A percentile compares a stretch with the other conserved stretches of the same genome.
phyloP scores from a whole-genome alignment of 2,888 invertebrate species.

The Elgonia sp. region DNA sequence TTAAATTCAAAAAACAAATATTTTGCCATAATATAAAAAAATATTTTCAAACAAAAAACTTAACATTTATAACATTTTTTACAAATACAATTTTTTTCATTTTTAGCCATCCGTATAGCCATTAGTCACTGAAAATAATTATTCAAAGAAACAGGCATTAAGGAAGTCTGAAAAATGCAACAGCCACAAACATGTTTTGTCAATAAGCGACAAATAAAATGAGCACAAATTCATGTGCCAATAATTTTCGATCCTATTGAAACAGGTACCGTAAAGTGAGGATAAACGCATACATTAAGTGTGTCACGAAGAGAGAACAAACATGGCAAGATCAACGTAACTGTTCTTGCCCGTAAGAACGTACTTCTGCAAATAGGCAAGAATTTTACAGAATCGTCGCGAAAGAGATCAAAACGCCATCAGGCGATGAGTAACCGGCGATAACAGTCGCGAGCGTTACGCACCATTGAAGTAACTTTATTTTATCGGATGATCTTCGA shows the following conservation, averaged over 20 bases:
- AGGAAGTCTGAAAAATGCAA: background rate
- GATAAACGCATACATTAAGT: slow-evolving; percentile 76
- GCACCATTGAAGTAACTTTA: slow-evolving; percentile 33
- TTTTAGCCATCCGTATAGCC: too few species aligned
- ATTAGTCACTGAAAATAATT: too few species aligned
- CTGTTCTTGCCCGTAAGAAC: slow-evolving; percentile 78
- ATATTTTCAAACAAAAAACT: too few species aligned
- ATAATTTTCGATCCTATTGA: slow-evolving; percentile 76
- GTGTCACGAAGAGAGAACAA: slow-evolving; percentile 78
- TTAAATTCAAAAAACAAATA: too few species aligned
- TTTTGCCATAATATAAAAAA: too few species aligned
- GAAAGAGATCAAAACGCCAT: slow-evolving; percentile 65
- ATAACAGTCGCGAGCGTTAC: slow-evolving; percentile 20
- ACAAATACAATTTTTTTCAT: too few species aligned
- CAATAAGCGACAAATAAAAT: slow-evolving; percentile 32
- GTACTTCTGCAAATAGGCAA: slow-evolving; percentile 74
- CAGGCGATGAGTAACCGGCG: slow-evolving; percentile 47
- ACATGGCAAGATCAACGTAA: slow-evolving; percentile 78
- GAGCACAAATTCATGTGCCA: slow-evolving; percentile 58
- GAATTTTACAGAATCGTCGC: slow-evolving; percentile 71
- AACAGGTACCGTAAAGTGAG: slow-evolving; percentile 77
- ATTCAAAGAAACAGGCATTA: too few species aligned
- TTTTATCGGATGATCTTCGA: slow-evolving; percentile 16
- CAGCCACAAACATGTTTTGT: background rate
- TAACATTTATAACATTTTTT: too few species aligned